A percentile compares a stretch with the other conserved stretches of the same genome.
Evolutionary conservation across 2,113 vertebrate genomes (phyloP).

Genomic region (Baryphthengus martii): DNA sequence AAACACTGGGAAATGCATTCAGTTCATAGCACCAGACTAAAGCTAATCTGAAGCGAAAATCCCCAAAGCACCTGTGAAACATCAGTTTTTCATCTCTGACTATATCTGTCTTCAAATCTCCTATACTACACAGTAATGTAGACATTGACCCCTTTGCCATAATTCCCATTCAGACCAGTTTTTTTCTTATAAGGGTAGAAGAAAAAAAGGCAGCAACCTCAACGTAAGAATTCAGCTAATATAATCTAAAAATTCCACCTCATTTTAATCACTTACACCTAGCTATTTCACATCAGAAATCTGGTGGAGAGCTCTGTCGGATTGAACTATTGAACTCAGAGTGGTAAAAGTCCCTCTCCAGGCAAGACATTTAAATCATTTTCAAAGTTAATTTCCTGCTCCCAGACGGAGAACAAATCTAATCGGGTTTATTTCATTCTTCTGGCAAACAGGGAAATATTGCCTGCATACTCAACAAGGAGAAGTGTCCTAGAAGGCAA

Average conservation of each 20-base stretch:
- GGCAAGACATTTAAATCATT: constrained; percentile 75
- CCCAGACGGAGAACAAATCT: constrained; percentile 74
- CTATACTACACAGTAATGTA: neutral
- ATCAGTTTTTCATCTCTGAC: neutral
- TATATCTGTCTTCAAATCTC: neutral
- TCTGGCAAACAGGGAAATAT: constrained; percentile 62
- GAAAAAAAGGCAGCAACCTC: neutral
- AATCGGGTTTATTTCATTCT: constrained; percentile 75
- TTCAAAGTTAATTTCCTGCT: constrained; percentile 78
- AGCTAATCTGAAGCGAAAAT: neutral
- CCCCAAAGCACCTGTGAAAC: neutral
- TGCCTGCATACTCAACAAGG: constrained; percentile 70
- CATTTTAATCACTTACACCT: constrained; percentile 39
- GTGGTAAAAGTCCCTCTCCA: constrained; percentile 65
- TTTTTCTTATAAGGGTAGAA: neutral
- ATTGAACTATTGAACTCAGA: constrained; percentile 75
- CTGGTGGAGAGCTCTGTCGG: constrained; percentile 48
- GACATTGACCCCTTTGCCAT: neutral
- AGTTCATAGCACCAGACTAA: neutral
- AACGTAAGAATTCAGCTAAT: constrained; percentile 23
- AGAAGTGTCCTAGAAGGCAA: constrained; percentile 10
- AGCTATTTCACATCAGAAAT: constrained; percentile 55
- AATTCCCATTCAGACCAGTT: neutral
- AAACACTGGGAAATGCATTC: neutral
- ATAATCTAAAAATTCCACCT: constrained; percentile 20